Conservation (phyloP, 2,113 vertebrate species). For the Brachypteracias leptosomus region DNA sequence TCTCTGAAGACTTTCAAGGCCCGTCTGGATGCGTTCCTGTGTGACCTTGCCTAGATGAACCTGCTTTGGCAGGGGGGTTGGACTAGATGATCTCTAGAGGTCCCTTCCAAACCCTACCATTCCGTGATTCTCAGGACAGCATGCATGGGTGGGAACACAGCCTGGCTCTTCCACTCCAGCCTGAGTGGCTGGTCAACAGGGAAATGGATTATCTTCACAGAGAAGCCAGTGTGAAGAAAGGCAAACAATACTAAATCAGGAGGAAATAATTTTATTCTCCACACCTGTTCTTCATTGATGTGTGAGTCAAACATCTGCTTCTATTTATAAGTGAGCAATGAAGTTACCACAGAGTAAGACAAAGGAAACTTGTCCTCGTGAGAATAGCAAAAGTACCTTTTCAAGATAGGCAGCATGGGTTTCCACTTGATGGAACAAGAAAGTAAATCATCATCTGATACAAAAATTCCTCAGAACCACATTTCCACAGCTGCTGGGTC, state of each 20-base stretch:
- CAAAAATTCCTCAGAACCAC: neutral
- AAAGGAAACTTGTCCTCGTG: neutral
- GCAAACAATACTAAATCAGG: neutral
- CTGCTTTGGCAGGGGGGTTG: too few relatives aligned
- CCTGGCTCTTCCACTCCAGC: neutral
- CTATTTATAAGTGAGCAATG: neutral
- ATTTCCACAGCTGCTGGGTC: neutral
- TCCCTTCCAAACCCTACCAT: too few relatives aligned
- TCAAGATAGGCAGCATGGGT: neutral
- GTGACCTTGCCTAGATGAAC: too few relatives aligned
- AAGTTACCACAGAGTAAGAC: neutral
- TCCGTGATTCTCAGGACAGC: neutral
- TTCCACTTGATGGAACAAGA: neutral
- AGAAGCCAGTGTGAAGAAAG: neutral
- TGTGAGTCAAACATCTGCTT: conserved; percentile 20
- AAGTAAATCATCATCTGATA: neutral
- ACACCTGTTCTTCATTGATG: conserved; percentile 32
- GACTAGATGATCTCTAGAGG: too few relatives aligned
- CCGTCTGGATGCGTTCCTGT: too few relatives aligned
- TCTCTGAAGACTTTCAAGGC: too few relatives aligned
- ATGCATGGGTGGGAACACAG: neutral
- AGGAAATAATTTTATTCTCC: conserved; percentile 20
- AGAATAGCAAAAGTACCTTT: neutral
- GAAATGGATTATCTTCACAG: neutral
- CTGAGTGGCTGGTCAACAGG: neutral